Base-by-base conservation (phyloP, 2,797 vertebrate genomes). In the Vultur gryphus region DNA sequence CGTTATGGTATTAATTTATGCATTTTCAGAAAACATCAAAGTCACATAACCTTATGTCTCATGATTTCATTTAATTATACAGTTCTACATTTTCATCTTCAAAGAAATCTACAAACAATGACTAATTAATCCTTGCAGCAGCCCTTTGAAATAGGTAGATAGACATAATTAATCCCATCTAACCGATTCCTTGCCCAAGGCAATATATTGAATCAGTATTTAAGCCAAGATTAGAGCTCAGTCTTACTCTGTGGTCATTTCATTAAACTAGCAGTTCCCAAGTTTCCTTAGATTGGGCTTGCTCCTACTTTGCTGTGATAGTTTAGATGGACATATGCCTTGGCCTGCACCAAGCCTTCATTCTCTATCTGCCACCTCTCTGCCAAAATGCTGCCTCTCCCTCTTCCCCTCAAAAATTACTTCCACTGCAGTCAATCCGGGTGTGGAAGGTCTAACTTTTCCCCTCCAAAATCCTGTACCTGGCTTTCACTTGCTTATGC, bases 51-150 rank as follows among this genome's bases (percentile, higher is more conserved):
- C 33, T 89, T 95, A 66, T 65, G 19, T 78, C 39, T 95, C 72
- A 90, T 91, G 24, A 55, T 78, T 78, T 91, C 5, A 66, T 87
- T 92, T 92, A 86, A 84, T 91, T 91, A 51, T 76, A 76, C 8
- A 7, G 65, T 84, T 93, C 69, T 84, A 26, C 72, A 35, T 91
- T 90, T 96, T 83, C 3, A 0, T 94, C 85, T 91, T 94, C 89
- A 88, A 93, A 95, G 87, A 88, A 78, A 85, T 76, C 65, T 75
- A n/a, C 79, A 67, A 89, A 92, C 82, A 91, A 90, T 93, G 86
- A 66, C 49, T 91, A 87, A 95, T 90, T 88, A 90, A 91, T 96
- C 62, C 46, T 82, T 61, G 78, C 16, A 76, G 49, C 62, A 54
- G 41, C 37, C 23, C 83, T 95, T 93, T 94, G 65, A 95, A 95